phyloP scores from a whole-genome alignment of 1,140 invertebrate genomes.

The Sipha flava region DNA sequence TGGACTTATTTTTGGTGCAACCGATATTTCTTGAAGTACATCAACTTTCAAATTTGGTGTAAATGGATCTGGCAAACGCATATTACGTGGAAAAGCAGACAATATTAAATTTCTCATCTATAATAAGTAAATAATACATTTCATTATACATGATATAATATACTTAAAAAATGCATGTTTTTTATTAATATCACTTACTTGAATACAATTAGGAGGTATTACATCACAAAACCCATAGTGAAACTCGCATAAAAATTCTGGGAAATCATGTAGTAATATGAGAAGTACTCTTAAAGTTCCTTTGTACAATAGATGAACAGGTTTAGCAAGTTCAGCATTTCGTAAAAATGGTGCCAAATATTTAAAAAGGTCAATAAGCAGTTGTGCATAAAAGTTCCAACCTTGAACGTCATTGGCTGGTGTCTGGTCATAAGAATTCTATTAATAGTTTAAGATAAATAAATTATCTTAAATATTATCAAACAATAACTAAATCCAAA shows the following conservation, averaged over 20 bases:
- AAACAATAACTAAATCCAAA: too few relatives aligned
- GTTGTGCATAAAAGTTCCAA: constrained; percentile 81
- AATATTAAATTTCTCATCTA: constrained; percentile 92
- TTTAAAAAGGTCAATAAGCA: constrained; percentile 94
- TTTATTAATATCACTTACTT: too few relatives aligned
- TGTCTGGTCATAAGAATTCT: constrained; percentile 15
- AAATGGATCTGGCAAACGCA: constrained; percentile 96
- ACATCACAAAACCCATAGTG: constrained; percentile 99
- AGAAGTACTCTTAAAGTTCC: constrained; percentile 92
- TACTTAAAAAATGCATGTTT: neutral
- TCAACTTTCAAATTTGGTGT: constrained; percentile 95
- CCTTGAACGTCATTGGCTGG: constrained; percentile 44
- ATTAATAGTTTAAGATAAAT: too few relatives aligned
- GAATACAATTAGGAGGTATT: constrained; percentile 97
- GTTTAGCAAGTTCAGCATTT: constrained; percentile 90
- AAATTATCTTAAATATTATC: too few relatives aligned
- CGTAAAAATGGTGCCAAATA: constrained; percentile 93
- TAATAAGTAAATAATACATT: constrained; percentile 35
- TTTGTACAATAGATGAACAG: constrained; percentile 88
- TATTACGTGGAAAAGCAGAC: constrained; percentile 94
- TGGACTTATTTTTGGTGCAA: constrained; percentile 74
- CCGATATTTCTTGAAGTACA: constrained; percentile 60
- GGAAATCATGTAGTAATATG: constrained; percentile 95
- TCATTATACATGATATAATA: neutral
- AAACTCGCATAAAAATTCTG: constrained; percentile 97